phyloP scores from a whole-genome alignment of 2,888 invertebrate species.

The Thereva nobilitata region DNA sequence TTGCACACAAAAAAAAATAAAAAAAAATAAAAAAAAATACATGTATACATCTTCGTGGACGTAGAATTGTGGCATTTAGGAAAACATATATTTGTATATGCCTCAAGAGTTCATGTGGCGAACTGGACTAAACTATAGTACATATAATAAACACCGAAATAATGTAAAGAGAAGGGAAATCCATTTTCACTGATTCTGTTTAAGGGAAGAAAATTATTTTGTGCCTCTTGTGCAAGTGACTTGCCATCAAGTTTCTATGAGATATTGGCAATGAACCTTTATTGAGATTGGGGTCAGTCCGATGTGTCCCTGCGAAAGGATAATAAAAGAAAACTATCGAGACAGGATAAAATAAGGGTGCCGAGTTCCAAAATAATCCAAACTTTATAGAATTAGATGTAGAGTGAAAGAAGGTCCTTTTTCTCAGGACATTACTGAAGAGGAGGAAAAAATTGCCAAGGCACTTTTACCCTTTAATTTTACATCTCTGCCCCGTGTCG shows the following conservation, averaged over 20 bases:
- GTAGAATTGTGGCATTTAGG: too few species aligned
- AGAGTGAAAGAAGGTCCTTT: background rate
- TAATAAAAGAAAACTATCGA: conserved; percentile 38
- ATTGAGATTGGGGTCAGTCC: conserved; percentile 39
- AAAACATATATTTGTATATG: too few species aligned
- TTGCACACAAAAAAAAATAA: too few species aligned
- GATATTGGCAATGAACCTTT: conserved; percentile 40
- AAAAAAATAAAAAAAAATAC: too few species aligned
- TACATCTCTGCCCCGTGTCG: background rate
- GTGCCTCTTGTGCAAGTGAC: conserved; percentile 16
- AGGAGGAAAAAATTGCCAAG: background rate
- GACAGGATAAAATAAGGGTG: conserved; percentile 29
- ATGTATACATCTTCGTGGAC: too few species aligned
- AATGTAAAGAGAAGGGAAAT: too few species aligned
- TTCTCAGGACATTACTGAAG: conserved; percentile 19
- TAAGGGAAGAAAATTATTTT: conserved; percentile 15
- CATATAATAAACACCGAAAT: too few species aligned
- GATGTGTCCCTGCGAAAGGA: conserved; percentile 12
- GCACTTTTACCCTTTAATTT: conserved; percentile 28
- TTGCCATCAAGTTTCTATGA: conserved; percentile 29
- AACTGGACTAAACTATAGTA: too few species aligned
- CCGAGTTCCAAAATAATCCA: conserved; percentile 35
- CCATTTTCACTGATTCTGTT: too few species aligned
- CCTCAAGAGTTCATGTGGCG: too few species aligned
- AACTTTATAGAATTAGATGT: conserved; percentile 40